Percentiles rank a stretch among this genome's conserved stretches.
These are phyloP conservation scores for Platichthys flesus DNA, from an alignment of 2,113 vertebrate genomes.

Conservation along the genomic window DNA sequence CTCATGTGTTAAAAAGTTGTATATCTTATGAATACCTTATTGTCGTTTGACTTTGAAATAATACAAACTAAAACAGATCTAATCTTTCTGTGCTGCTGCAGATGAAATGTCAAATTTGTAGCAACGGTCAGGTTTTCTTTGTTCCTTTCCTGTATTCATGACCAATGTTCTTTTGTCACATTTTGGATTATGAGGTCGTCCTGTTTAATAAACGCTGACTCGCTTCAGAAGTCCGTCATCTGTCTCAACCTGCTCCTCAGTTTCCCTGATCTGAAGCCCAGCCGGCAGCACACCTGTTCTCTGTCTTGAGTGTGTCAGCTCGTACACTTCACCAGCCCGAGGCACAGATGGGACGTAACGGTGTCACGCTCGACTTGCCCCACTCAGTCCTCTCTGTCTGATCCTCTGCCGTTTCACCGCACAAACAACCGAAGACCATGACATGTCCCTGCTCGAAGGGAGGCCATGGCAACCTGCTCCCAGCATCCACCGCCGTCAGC, in stretches of 20 bases:
- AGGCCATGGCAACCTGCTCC: conserved; percentile 33
- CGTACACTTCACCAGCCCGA: neutral
- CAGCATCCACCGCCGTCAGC: neutral
- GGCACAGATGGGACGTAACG: conserved; percentile 2
- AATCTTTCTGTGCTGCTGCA: no score
- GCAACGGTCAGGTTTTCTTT: no score
- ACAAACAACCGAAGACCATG: neutral
- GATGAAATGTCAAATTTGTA: no score
- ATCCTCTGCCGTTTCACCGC: neutral
- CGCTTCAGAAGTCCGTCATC: neutral
- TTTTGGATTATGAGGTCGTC: neutral
- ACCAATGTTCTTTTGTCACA: neutral
- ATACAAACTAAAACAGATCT: no score
- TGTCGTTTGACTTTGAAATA: no score
- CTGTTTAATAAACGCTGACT: conserved; percentile 11
- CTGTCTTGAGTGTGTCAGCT: conserved; percentile 7
- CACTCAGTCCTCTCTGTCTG: neutral
- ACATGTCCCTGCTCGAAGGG: conserved; percentile 36
- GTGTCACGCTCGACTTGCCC: conserved; percentile 1
- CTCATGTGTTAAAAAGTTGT: neutral
- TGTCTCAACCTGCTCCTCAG: neutral
- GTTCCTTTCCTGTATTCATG: neutral
- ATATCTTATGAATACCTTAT: neutral
- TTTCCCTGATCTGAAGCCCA: neutral
- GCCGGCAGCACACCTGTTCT: conserved; percentile 51